A percentile compares a stretch with the other conserved stretches of the same genome.
Evolutionary conservation across 2,797 vertebrate genomes (phyloP).

Genomic region (Scyliorhinus canicula): DNA sequence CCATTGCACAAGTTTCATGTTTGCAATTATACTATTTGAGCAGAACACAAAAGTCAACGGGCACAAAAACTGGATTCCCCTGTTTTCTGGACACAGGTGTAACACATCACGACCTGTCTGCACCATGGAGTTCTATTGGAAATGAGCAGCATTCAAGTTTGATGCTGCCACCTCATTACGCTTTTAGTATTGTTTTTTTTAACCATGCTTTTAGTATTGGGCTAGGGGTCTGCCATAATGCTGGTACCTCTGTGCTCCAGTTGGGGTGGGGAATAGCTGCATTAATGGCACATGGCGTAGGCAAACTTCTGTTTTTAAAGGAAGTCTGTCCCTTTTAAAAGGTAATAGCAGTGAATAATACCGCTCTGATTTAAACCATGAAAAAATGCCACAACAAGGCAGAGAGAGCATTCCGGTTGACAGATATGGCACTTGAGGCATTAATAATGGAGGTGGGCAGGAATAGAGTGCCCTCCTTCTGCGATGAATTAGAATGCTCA

Average conservation of each 20-base stretch:
- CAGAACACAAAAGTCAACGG: background rate
- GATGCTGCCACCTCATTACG: background rate
- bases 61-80: background rate
- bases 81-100: background rate
- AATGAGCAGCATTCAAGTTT: background rate
- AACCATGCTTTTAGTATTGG: background rate
- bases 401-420: background rate
- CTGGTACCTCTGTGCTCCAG: background rate
- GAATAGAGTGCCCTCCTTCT: background rate
- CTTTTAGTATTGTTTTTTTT: background rate
- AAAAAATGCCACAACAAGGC: background rate
- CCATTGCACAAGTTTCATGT: background rate
- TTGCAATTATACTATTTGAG: background rate
- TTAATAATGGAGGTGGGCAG: background rate
- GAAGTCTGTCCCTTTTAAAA: background rate
- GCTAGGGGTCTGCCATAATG: too few relatives aligned
- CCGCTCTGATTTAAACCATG: background rate
- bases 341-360: background rate
- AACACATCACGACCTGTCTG: background rate
- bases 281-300: background rate
- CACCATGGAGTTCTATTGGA: background rate
- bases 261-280: background rate
- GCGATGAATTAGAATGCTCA: background rate
- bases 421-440: background rate
- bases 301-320: background rate